phyloP scores from a whole-genome alignment of 2,888 invertebrate genomes.

The Malthinus seriepunctatus region DNA sequence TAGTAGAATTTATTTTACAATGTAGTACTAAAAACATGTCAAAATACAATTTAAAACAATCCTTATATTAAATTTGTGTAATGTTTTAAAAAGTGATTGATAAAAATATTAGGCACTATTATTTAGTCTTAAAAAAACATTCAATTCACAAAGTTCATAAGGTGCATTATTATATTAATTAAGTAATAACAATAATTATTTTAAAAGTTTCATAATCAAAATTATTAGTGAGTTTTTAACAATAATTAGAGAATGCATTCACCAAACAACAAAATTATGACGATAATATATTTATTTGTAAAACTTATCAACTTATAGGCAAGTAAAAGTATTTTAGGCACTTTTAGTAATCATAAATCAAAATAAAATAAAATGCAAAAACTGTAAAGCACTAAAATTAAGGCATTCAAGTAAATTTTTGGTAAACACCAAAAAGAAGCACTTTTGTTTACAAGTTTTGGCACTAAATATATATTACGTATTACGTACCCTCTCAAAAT shows the following conservation, averaged over 20 bases:
- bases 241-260: too few relatives aligned
- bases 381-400: conserved; percentile 12
- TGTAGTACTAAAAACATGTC: conserved; percentile 22
- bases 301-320: conserved; percentile 7
- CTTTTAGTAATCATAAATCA: conserved; percentile 8
- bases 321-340: conserved; percentile 16
- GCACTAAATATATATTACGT: conserved; percentile 22
- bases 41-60: conserved; percentile 16
- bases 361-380: neutral
- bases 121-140: neutral
- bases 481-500: conserved; percentile 15
- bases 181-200: neutral
- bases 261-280: too few relatives aligned
- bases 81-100: conserved; percentile 1
- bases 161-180: neutral
- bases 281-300: neutral
- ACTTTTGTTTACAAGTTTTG: conserved; percentile 13
- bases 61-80: conserved; percentile 3
- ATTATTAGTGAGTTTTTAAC: too few relatives aligned
- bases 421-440: neutral
- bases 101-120: conserved; percentile 7
- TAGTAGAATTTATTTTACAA: conserved; percentile 28
- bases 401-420: neutral
- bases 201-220: too few relatives aligned
- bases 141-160: neutral